These are phyloP conservation scores for Myocastor coypus DNA, from an alignment of 2,113 vertebrate species.

Conservation along the genomic window DNA sequence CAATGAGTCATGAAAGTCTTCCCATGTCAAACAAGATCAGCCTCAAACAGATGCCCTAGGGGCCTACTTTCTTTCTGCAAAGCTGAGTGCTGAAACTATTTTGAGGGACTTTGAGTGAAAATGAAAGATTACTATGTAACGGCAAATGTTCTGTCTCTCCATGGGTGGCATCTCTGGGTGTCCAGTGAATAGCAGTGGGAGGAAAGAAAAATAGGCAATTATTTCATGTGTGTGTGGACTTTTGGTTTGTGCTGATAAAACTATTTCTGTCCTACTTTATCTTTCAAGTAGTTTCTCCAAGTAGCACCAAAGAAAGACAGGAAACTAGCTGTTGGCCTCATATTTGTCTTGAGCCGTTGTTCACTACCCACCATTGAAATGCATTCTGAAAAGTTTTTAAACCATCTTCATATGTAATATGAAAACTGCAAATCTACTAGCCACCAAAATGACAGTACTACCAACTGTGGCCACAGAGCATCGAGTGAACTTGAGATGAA, in stretches of 20 bases:
- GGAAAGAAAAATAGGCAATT: background rate
- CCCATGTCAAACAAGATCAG: background rate
- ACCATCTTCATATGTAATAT: slow-evolving; percentile 69
- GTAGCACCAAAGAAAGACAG: slow-evolving; percentile 46
- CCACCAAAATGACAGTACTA: slow-evolving; percentile 53
- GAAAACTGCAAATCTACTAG: slow-evolving; percentile 68
- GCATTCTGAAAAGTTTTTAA: slow-evolving; percentile 66
- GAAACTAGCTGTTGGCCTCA: slow-evolving; percentile 47
- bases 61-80: background rate
- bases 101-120: slow-evolving; percentile 26
- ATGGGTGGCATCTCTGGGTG: background rate
- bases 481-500: slow-evolving; percentile 57
- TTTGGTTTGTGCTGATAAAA: slow-evolving; percentile 50
- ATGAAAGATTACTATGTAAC: slow-evolving; percentile 11
- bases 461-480: slow-evolving; percentile 29
- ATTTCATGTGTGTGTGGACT: slow-evolving; percentile 62
- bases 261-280: slow-evolving; percentile 62
- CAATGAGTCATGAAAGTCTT: background rate
- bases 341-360: slow-evolving; percentile 49
- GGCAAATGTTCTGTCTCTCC: background rate
- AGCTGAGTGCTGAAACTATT: background rate
- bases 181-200: slow-evolving; percentile 3
- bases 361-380: slow-evolving; percentile 60
- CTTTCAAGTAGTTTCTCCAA: slow-evolving; percentile 68
- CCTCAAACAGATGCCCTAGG: background rate